Evolutionary conservation across 2,113 vertebrate genomes (phyloP), one percentile per base, ranked within the genome.

Genomic region (Gymnogyps californianus): DNA sequence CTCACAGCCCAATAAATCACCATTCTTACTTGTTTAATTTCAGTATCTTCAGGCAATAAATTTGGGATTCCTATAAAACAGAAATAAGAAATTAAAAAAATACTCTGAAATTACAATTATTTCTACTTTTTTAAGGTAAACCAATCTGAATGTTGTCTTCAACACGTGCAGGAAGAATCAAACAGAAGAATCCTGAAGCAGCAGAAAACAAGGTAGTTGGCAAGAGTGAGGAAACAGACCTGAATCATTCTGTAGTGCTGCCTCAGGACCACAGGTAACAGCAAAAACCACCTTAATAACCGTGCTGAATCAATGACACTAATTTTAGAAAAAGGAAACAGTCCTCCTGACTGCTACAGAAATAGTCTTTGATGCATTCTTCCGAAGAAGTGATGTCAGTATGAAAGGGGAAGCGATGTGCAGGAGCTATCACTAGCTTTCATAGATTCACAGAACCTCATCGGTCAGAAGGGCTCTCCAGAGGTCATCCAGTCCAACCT

Each of bases 1-100:
- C 90, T 78, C 97, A 99, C 34, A 98, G 9, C 6, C 97, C 6
- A 96, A 97, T 97, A 90, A 99, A 92, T 32, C 92, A 38, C 13
- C 13, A 46, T 70, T 82, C 16, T 38, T 40, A 32, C 4, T 57
- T 77, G 16, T 32, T 80, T 58, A 52, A 65, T 75, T 61, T 74
- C 13, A 72, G 0, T 70, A n/a, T 55, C 20, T 64, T 74, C 64
- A 87, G 18, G 31, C 40, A 67, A 57, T 61, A 75, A 10, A 38
- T 57, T 51, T 64, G 36, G 21, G 4, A 52, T 66, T 71, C 21
- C 57, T 71, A 25, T 52, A 71, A 77, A 87, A 29, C 9, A 87
- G 40, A 80, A 72, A n/a, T n/a, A 88, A 76, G 29, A 89, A 74
- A 74, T 38, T 3, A 40, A 34, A 21, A 18, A 76, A 57, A 34